phyloP scores from a whole-genome alignment of 2,888 invertebrate genomes.

The Agrochola circellaris region DNA sequence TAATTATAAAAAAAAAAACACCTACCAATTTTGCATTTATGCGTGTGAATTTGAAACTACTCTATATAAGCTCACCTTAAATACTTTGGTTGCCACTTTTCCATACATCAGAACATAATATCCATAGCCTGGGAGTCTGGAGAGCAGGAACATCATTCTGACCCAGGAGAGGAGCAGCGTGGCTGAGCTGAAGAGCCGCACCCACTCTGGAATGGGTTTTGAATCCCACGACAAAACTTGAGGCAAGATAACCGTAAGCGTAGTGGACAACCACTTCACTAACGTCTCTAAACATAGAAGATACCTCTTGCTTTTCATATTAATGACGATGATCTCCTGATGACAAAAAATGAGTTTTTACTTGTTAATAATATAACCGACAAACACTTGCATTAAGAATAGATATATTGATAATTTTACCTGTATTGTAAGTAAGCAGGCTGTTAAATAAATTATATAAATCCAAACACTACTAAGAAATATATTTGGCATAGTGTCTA shows the following conservation, averaged over 20 bases:
- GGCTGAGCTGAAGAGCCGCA: conserved; percentile 84
- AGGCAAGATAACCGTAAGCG: conserved; percentile 79
- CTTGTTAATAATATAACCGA: not conserved
- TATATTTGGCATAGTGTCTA: not conserved
- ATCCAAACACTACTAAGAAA: conserved; percentile 22
- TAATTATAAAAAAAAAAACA: not conserved
- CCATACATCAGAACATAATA: conserved; percentile 91
- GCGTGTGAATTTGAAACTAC: too few relatives aligned
- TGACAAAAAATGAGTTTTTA: conserved; percentile 22
- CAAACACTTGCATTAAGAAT: not conserved
- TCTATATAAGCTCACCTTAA: conserved; percentile 80
- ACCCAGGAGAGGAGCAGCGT: conserved; percentile 89
- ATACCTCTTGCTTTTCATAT: conserved; percentile 77
- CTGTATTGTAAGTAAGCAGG: conserved; percentile 26
- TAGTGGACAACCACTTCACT: conserved; percentile 85
- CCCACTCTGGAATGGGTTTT: conserved; percentile 74
- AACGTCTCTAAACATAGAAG: conserved; percentile 87
- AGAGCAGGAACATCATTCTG: conserved; percentile 89
- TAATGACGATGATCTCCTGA: conserved; percentile 87
- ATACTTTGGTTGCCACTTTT: conserved; percentile 88
- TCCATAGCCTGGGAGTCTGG: conserved; percentile 89
- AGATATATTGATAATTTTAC: conserved; percentile 7
- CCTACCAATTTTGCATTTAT: not conserved
- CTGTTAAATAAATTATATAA: conserved; percentile 6
- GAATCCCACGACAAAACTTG: conserved; percentile 60